Conservation (phyloP, 2,888 invertebrate genomes). For the Muscina levida region DNA sequence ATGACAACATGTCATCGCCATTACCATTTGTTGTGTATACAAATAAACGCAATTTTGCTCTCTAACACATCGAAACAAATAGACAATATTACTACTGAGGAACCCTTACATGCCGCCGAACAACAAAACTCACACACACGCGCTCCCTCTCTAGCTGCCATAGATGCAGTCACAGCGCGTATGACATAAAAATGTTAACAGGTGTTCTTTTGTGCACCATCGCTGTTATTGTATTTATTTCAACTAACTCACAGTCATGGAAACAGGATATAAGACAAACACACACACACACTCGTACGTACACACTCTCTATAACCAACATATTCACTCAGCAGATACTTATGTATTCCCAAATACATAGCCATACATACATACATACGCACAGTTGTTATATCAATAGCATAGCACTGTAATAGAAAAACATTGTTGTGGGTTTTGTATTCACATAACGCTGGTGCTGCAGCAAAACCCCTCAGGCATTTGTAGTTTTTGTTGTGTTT, state of each 20-base stretch:
- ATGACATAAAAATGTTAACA: constrained; percentile 20
- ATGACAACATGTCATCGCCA: constrained; percentile 40
- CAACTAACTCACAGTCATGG: not conserved
- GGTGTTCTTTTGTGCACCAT: constrained; percentile 19
- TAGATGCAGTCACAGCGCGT: not conserved
- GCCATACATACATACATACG: too few species aligned
- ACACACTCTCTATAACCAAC: too few species aligned
- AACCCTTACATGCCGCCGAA: not conserved
- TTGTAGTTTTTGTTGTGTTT: too few species aligned
- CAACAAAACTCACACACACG: not conserved
- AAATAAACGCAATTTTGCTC: not conserved
- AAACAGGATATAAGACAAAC: not conserved
- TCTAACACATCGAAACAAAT: not conserved
- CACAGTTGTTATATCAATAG: too few species aligned
- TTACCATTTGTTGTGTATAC: not conserved
- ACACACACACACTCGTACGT: too few species aligned
- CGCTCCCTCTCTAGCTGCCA: too few species aligned
- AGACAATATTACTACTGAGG: not conserved
- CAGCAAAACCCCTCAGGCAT: too few species aligned
- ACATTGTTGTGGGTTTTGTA: too few species aligned
- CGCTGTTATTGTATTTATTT: not conserved
- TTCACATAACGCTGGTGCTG: too few species aligned
- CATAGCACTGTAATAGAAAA: too few species aligned
- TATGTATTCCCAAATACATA: too few species aligned
- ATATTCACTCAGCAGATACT: too few species aligned